Evolutionary conservation across 2,888 invertebrate genomes (phyloP).

Genomic region (Macrophya annulata): DNA sequence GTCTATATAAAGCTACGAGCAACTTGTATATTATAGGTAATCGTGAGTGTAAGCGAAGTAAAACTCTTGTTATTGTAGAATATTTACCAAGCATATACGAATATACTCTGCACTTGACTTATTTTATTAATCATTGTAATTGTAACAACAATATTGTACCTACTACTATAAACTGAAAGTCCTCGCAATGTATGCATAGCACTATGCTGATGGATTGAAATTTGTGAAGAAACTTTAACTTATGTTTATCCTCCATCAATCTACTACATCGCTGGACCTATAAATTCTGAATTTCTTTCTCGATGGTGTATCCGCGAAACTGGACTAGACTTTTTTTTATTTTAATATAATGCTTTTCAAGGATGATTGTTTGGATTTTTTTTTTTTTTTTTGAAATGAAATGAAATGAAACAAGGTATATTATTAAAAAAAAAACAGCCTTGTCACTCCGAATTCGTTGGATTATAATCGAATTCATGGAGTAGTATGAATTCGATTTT

Average conservation of each 20-base stretch:
- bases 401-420: too few relatives aligned
- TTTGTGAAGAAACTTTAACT: neutral
- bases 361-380: neutral
- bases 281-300: neutral
- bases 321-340: neutral
- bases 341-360: neutral
- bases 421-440: neutral
- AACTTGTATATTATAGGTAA: neutral
- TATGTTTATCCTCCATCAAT: neutral
- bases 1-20: neutral
- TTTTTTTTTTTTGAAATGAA: neutral
- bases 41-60: neutral
- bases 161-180: too few relatives aligned
- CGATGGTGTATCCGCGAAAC: neutral
- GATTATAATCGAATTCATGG: neutral
- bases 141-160: conserved; percentile 12
- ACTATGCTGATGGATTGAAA: neutral
- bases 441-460: conserved; percentile 9
- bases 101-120: neutral
- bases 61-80: neutral
- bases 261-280: neutral
- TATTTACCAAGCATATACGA: neutral
- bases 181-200: neutral
- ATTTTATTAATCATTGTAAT: conserved; percentile 24
- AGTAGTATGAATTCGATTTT: neutral